phyloP scores from a whole-genome alignment of 1,140 invertebrate species.

The Aphelinus atriplicis region DNA sequence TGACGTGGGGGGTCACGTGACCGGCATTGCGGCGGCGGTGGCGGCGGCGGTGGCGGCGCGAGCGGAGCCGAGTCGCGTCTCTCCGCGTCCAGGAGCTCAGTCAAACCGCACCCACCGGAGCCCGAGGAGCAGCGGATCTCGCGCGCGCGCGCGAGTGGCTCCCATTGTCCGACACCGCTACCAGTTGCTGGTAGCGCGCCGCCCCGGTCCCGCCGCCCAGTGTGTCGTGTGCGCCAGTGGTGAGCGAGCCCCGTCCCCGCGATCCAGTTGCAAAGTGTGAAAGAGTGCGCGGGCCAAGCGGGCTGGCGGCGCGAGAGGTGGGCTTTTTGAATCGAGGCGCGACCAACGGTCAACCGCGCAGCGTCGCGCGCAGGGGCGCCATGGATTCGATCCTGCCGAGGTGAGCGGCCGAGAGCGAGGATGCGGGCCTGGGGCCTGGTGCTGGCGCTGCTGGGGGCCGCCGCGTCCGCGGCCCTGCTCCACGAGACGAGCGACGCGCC shows the following conservation, averaged over 20 bases:
- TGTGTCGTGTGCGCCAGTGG: too few species aligned
- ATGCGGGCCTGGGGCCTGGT: neutral
- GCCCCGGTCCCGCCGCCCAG: too few species aligned
- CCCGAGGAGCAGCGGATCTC: constrained; percentile 20
- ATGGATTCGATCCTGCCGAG: neutral
- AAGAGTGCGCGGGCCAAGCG: too few species aligned
- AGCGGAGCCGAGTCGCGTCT: constrained; percentile 45
- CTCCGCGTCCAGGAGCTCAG: constrained; percentile 48
- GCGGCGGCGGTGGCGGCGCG: constrained; percentile 17
- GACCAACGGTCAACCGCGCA: too few species aligned
- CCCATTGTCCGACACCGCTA: too few species aligned
- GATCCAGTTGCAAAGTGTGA: too few species aligned
- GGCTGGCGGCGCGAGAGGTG: too few species aligned
- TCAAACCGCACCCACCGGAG: constrained; percentile 58
- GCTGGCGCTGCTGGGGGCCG: constrained; percentile 32
- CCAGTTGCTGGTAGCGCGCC: too few species aligned
- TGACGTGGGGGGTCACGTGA: constrained; percentile 63
- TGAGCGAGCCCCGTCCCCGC: too few species aligned
- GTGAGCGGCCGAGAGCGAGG: neutral
- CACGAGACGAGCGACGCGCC: constrained; percentile 42
- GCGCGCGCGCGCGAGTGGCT: too few species aligned
- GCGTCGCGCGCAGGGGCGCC: neutral
- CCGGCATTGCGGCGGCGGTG: constrained; percentile 8
- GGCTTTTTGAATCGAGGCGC: too few species aligned
- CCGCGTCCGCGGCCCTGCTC: constrained; percentile 2